phyloP scores from a whole-genome alignment of 1,140 invertebrate genomes.

The Metaphire vulgaris region DNA sequence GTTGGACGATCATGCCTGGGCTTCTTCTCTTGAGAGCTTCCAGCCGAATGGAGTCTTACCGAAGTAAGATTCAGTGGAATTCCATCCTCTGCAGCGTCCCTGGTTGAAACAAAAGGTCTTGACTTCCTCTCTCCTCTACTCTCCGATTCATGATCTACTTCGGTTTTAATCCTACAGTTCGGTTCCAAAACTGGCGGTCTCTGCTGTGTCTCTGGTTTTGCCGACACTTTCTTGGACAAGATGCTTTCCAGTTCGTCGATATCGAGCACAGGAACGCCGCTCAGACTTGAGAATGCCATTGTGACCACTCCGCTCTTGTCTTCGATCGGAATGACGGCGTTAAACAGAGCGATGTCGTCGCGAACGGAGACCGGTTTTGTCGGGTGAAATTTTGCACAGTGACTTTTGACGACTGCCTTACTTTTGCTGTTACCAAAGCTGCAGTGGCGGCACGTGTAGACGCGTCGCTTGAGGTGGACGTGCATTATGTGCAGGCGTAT shows the following conservation, averaged over 20 bases:
- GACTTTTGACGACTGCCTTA: slow-evolving; percentile 13
- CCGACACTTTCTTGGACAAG: not conserved
- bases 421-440: slow-evolving; percentile 24
- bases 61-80: too few relatives aligned
- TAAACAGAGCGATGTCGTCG: slow-evolving; percentile 13
- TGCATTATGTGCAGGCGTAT: slow-evolving; percentile 21
- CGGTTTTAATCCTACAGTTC: too few relatives aligned
- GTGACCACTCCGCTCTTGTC: slow-evolving; percentile 11
- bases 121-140: too few relatives aligned
- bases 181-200: not conserved
- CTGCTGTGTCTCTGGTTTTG: not conserved
- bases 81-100: too few relatives aligned
- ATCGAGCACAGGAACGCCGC: slow-evolving; percentile 17
- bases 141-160: too few relatives aligned
- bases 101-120: too few relatives aligned
- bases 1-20: too few relatives aligned
- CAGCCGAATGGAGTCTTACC: too few relatives aligned
- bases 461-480: slow-evolving; percentile 19
- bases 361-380: slow-evolving; percentile 9
- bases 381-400: slow-evolving; percentile 20
- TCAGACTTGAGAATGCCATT: slow-evolving; percentile 10
- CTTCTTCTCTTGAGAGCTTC: too few relatives aligned
- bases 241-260: not conserved
- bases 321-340: slow-evolving; percentile 15
- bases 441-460: slow-evolving; percentile 26